Conservation (phyloP, 2,888 invertebrate genomes). For the Electrophaes corylata region DNA sequence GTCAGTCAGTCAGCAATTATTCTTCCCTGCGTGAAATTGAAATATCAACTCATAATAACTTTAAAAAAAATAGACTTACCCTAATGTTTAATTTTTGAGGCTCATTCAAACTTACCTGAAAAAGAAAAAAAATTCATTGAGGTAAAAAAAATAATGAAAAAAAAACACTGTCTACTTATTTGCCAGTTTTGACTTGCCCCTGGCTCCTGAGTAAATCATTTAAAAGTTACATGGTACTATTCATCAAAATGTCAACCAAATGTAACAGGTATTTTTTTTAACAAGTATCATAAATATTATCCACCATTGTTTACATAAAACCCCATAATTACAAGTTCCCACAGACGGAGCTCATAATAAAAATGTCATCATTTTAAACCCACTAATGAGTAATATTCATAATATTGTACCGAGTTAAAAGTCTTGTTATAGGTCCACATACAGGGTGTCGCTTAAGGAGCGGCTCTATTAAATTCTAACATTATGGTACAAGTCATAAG, state of each 20-base stretch:
- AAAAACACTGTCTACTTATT: too few relatives aligned
- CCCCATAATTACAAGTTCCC: conserved; percentile 16
- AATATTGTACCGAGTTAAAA: conserved; percentile 73
- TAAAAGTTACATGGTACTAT: too few relatives aligned
- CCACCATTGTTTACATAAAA: conserved; percentile 8
- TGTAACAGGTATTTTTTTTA: background rate
- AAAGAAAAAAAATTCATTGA: background rate
- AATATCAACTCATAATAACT: too few relatives aligned
- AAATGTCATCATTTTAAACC: conserved; percentile 54
- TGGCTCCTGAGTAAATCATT: too few relatives aligned
- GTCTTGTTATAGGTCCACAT: conserved; percentile 73
- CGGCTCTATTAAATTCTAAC: conserved; percentile 80
- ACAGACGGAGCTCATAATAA: conserved; percentile 27
- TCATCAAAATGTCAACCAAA: background rate
- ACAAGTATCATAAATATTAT: background rate
- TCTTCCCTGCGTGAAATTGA: too few relatives aligned
- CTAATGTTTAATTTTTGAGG: background rate
- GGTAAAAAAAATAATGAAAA: too few relatives aligned
- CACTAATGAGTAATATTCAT: conserved; percentile 82
- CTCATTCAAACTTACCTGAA: conserved; percentile 5
- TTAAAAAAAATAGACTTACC: conserved; percentile 1
- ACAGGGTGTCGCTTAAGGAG: conserved; percentile 70
- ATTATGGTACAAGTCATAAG: conserved; percentile 52
- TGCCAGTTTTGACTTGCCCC: too few relatives aligned
- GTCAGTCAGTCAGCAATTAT: too few relatives aligned